These are phyloP conservation scores for Margaritifera margaritifera DNA, from an alignment of 2,888 invertebrate species.

Conservation along the genomic window DNA sequence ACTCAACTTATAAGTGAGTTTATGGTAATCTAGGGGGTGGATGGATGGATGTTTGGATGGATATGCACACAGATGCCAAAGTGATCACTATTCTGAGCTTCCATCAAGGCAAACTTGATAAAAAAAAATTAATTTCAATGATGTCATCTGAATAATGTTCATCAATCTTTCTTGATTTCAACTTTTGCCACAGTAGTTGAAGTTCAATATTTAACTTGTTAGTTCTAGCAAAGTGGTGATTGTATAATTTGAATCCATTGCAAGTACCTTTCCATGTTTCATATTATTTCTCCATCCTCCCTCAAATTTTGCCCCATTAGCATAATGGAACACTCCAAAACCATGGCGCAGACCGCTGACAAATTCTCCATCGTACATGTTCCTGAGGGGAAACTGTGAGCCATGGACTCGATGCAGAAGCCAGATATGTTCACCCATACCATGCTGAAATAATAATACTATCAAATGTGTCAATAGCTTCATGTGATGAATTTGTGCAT, in stretches of 20 bases:
- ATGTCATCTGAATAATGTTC: too few relatives aligned
- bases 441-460: constrained; percentile 61
- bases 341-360: constrained; percentile 70
- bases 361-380: constrained; percentile 72
- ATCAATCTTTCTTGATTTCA: too few relatives aligned
- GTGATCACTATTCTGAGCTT: too few relatives aligned
- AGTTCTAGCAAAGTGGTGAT: too few relatives aligned
- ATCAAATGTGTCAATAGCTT: neutral
- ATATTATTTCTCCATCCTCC: constrained; percentile 72
- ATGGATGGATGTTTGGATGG: too few relatives aligned
- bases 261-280: constrained; percentile 71
- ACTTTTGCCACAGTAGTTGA: too few relatives aligned
- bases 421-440: constrained; percentile 72
- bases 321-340: constrained; percentile 71
- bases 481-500: neutral
- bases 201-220: too few relatives aligned
- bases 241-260: neutral
- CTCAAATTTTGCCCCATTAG: constrained; percentile 72
- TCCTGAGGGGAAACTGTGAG: constrained; percentile 71
- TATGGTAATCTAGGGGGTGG: too few relatives aligned
- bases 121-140: too few relatives aligned
- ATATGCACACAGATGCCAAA: too few relatives aligned
- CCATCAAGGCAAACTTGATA: too few relatives aligned
- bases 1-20: too few relatives aligned
- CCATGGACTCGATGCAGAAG: constrained; percentile 65